These are phyloP conservation scores for Atta cephalotes DNA, from an alignment of 1,140 invertebrate species.

Conservation along the genomic window DNA sequence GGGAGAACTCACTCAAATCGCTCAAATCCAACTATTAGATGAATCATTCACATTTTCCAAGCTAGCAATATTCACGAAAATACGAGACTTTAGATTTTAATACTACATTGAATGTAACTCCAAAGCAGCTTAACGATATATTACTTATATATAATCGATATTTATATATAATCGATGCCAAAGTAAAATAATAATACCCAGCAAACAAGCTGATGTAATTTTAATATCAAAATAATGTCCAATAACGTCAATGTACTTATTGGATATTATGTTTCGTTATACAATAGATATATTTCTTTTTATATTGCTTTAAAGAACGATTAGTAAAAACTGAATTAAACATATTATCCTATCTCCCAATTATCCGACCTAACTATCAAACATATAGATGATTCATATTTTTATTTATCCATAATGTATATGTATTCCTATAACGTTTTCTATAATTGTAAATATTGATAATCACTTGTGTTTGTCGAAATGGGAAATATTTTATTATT, in stretches of 20 bases:
- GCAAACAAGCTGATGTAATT: too few relatives aligned
- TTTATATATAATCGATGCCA: background rate
- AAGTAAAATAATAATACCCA: background rate
- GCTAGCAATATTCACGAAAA: background rate
- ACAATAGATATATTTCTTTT: background rate
- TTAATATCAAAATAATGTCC: too few relatives aligned
- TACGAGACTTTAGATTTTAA: background rate
- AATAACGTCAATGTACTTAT: too few relatives aligned
- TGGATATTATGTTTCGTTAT: background rate
- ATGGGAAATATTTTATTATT: too few relatives aligned
- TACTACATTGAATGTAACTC: too few relatives aligned
- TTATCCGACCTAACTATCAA: too few relatives aligned
- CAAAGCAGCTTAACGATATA: background rate
- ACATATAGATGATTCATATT: too few relatives aligned
- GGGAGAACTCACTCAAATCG: conserved; percentile 2
- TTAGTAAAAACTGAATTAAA: background rate
- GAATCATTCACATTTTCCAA: conserved; percentile 16
- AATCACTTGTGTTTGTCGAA: too few relatives aligned
- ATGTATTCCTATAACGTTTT: too few relatives aligned
- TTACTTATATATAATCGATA: background rate
- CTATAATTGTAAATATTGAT: too few relatives aligned
- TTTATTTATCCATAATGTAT: too few relatives aligned
- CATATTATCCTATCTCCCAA: too few relatives aligned
- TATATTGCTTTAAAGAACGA: background rate
- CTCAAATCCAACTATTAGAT: background rate